Evolutionary conservation across 2,113 vertebrate species (phyloP).

Genomic region (Camarhynchus parvulus): DNA sequence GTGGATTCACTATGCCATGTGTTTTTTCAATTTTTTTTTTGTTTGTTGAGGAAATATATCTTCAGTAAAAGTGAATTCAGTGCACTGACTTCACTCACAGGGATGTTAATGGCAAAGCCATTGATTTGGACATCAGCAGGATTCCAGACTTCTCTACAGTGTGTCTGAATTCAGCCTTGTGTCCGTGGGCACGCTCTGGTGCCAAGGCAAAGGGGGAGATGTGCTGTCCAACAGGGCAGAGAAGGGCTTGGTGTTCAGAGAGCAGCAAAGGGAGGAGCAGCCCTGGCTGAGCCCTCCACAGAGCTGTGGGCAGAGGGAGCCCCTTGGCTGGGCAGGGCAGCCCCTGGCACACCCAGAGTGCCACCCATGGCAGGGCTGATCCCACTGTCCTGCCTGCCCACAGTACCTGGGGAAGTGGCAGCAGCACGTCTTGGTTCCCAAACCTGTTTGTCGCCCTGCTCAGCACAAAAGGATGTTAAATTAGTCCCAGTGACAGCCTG

Average conservation of each 20-base stretch:
- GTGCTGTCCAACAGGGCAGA: too few relatives aligned
- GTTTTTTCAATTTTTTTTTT: not conserved
- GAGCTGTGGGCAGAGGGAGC: fast-evolving
- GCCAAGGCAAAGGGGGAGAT: not conserved
- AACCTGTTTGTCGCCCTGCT: not conserved
- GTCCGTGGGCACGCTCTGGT: fast-evolving
- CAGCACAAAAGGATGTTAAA: not conserved
- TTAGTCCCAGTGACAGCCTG: not conserved
- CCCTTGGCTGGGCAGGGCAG: not conserved
- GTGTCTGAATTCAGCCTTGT: not conserved
- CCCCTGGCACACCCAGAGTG: not conserved
- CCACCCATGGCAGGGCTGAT: not conserved
- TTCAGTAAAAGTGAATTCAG: not conserved
- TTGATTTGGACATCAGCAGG: not conserved
- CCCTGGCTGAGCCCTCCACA: fast-evolving
- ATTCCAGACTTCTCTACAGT: not conserved
- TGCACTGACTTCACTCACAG: not conserved
- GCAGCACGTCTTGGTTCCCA: not conserved
- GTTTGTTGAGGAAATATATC: not conserved
- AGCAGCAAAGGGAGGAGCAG: not conserved
- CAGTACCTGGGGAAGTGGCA: not conserved
- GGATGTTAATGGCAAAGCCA: not conserved
- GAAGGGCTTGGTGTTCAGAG: fast-evolving
- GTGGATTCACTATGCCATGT: not conserved
- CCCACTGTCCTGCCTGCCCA: not conserved